A percentile compares a stretch with the other conserved stretches of the same genome.
These are phyloP conservation scores for Aphaenogaster floridana DNA, from an alignment of 1,140 invertebrate species.

Conservation along the genomic window DNA sequence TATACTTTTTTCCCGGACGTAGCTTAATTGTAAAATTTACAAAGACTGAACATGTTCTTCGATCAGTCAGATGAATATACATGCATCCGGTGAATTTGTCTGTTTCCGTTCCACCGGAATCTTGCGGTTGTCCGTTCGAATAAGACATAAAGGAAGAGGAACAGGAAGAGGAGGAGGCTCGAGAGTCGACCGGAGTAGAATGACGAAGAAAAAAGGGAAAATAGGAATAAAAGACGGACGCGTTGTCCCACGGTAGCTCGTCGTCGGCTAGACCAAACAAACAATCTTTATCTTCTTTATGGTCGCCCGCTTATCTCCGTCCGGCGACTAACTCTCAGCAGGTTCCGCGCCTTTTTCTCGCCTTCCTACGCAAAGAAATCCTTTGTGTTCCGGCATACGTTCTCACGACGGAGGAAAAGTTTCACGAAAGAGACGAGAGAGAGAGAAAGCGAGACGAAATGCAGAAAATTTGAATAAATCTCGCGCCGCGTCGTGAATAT, in stretches of 20 bases:
- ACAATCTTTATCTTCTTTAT: conserved; percentile 81
- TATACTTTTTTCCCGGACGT: neutral
- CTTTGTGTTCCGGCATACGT: conserved; percentile 75
- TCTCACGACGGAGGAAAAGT: conserved; percentile 64
- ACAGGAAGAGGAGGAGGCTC: conserved; percentile 30
- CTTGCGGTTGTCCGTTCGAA: conserved; percentile 40
- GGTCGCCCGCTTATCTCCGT: conserved; percentile 73
- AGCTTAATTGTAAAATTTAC: neutral
- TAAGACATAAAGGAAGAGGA: conserved; percentile 14
- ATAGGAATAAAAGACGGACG: conserved; percentile 53
- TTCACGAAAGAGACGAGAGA: conserved; percentile 61
- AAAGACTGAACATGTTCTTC: conserved; percentile 20
- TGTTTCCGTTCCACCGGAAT: conserved; percentile 45
- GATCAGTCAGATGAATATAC: neutral
- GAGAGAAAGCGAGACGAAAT: neutral
- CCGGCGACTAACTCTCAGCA: conserved; percentile 61
- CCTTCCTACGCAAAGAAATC: conserved; percentile 70
- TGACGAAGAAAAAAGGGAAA: conserved; percentile 27
- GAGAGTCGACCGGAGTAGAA: conserved; percentile 21
- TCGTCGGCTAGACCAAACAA: conserved; percentile 79
- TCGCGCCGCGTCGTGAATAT: conserved; percentile 68
- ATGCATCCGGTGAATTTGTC: conserved; percentile 11
- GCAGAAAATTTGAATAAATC: conserved; percentile 74
- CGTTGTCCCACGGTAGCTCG: conserved; percentile 67
- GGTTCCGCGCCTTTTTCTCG: conserved; percentile 69